These are phyloP conservation scores for Thalassarche chlororhynchos DNA, from an alignment of 2,113 vertebrate species.

Conservation along the genomic window DNA sequence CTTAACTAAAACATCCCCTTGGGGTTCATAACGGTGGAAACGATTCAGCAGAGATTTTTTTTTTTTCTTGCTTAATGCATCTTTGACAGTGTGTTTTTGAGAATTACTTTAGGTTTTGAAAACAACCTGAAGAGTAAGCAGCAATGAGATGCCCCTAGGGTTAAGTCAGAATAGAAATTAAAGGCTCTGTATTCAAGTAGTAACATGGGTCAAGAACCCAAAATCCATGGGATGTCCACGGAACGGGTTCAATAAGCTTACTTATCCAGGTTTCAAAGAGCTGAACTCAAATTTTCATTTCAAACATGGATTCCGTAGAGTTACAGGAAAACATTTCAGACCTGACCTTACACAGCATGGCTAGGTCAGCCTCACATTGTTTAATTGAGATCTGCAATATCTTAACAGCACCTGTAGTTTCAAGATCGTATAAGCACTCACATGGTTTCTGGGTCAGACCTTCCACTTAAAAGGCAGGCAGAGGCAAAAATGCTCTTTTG, in stretches of 20 bases:
- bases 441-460: slow-evolving; percentile 38
- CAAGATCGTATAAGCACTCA: slow-evolving; percentile 6
- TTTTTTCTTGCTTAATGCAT: not conserved
- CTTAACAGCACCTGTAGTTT: not conserved
- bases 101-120: slow-evolving; percentile 17
- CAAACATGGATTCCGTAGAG: not conserved
- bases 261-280: slow-evolving; percentile 13
- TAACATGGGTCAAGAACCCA: not conserved
- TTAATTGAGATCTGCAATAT: not conserved
- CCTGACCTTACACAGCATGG: slow-evolving; percentile 8
- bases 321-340: not conserved
- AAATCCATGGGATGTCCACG: not conserved
- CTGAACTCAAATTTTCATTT: slow-evolving; percentile 44
- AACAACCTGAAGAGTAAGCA: not conserved
- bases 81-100: not conserved
- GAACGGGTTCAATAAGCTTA: not conserved
- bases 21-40: not conserved
- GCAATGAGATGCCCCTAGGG: not conserved
- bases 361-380: not conserved
- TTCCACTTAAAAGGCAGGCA: slow-evolving; percentile 25
- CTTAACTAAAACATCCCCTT: not conserved
- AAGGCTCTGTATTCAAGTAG: not conserved
- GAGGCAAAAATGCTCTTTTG: not conserved
- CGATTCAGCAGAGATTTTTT: not conserved
- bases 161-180: not conserved